These are phyloP conservation scores for Apus apus DNA, from an alignment of 2,113 vertebrate species.

Conservation along the genomic window DNA sequence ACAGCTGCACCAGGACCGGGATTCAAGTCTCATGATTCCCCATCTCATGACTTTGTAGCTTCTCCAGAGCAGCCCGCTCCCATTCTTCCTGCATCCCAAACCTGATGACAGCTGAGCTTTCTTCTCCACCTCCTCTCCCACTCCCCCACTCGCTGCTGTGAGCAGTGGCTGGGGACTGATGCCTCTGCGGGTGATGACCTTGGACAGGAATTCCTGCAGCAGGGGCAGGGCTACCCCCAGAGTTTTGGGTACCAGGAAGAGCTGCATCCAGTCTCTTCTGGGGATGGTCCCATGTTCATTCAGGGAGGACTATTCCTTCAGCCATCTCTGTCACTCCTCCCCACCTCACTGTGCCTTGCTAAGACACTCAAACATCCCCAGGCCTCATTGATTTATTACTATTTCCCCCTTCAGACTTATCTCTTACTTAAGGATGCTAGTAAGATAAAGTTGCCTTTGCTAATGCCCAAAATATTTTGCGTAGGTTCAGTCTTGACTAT, in stretches of 20 bases:
- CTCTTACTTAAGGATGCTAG: not conserved
- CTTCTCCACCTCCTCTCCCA: not conserved
- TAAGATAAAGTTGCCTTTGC: not conserved
- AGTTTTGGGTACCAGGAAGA: not conserved
- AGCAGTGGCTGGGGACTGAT: accelerated
- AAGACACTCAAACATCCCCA: not conserved
- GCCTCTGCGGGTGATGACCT: not conserved
- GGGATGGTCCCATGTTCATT: not conserved
- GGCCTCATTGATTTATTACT: not conserved
- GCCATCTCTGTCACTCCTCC: not conserved
- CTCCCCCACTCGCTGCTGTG: accelerated
- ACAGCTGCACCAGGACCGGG: accelerated
- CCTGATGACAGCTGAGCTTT: not conserved
- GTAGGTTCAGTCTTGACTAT: not conserved
- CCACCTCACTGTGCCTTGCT: not conserved
- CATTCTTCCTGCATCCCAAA: not conserved
- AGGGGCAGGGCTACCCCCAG: not conserved
- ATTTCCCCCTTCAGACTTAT: not conserved
- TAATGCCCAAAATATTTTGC: not conserved
- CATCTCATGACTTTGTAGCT: not conserved
- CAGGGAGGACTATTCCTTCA: not conserved
- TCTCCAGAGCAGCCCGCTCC: not conserved
- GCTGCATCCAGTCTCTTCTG: not conserved
- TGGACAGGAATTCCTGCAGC: not conserved
- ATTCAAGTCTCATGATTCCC: not conserved